These are phyloP conservation scores for Malurus leucopterus DNA, from an alignment of 2,797 vertebrate species.

Conservation along the genomic window DNA sequence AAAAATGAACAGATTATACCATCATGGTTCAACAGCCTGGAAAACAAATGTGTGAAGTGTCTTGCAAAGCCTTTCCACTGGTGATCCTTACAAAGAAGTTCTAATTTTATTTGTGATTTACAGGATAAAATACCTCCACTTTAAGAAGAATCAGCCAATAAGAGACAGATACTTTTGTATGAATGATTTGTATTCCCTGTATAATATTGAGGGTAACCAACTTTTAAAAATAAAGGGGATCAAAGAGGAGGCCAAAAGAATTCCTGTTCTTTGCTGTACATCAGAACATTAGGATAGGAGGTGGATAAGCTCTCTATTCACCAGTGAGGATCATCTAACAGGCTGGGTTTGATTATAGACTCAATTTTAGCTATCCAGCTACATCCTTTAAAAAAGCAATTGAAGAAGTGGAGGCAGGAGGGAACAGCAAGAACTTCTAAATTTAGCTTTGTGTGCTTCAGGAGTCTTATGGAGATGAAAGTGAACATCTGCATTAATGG, in stretches of 20 bases:
- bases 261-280: not conserved
- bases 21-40: not conserved
- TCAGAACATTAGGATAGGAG: not conserved
- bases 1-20: not conserved
- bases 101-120: not conserved
- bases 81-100: not conserved
- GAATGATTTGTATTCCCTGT: not conserved
- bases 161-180: not conserved
- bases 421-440: not conserved
- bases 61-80: not conserved
- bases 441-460: conserved; percentile 15
- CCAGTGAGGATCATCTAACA: not conserved
- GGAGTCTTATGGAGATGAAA: conserved; percentile 9
- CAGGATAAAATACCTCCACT: not conserved
- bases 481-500: conserved; percentile 9
- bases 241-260: not conserved
- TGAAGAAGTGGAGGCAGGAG: not conserved
- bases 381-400: conserved; percentile 45
- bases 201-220: not conserved
- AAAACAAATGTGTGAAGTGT: not conserved
- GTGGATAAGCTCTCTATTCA: not conserved
- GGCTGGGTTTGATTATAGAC: conserved; percentile 35
- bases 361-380: conserved; percentile 22
- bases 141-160: not conserved
- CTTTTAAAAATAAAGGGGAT: not conserved